phyloP scores from a whole-genome alignment of 1,140 invertebrate species.

The Drosophila virilis region DNA sequence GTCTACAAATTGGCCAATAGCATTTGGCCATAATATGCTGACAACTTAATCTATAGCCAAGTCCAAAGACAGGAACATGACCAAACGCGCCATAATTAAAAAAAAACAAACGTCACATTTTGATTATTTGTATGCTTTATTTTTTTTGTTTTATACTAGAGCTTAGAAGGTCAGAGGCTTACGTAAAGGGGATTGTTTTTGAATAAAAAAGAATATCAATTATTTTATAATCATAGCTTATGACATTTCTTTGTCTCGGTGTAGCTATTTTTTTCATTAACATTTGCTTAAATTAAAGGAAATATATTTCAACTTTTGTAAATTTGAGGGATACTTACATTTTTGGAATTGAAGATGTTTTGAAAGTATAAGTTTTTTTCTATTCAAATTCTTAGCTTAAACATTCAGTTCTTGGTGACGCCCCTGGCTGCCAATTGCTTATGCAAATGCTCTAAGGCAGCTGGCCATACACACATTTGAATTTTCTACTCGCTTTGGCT shows the following conservation, averaged over 20 bases:
- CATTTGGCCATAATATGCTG: conserved; percentile 57
- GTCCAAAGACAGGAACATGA: conserved; percentile 68
- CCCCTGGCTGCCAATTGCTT: conserved; percentile 50
- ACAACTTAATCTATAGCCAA: conserved; percentile 69
- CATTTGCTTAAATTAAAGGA: no score
- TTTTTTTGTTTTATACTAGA: conserved; percentile 23
- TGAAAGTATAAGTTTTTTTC: no score
- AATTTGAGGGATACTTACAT: no score
- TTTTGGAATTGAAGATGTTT: no score
- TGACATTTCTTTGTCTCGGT: no score
- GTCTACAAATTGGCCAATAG: conserved; percentile 64
- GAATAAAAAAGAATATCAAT: background rate
- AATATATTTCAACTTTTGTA: no score
- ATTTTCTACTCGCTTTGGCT: conserved; percentile 59
- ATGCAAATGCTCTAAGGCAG: conserved; percentile 68
- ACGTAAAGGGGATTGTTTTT: background rate
- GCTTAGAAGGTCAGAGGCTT: conserved; percentile 30
- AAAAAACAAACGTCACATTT: conserved; percentile 75
- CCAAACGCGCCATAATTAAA: conserved; percentile 68
- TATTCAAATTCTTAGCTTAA: no score
- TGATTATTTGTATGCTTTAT: conserved; percentile 58
- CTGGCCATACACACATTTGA: conserved; percentile 27
- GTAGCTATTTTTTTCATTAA: no score
- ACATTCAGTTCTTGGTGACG: background rate
- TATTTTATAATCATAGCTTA: no score